phyloP scores from a whole-genome alignment of 1,140 invertebrate species.

The Glomeris maerens region DNA sequence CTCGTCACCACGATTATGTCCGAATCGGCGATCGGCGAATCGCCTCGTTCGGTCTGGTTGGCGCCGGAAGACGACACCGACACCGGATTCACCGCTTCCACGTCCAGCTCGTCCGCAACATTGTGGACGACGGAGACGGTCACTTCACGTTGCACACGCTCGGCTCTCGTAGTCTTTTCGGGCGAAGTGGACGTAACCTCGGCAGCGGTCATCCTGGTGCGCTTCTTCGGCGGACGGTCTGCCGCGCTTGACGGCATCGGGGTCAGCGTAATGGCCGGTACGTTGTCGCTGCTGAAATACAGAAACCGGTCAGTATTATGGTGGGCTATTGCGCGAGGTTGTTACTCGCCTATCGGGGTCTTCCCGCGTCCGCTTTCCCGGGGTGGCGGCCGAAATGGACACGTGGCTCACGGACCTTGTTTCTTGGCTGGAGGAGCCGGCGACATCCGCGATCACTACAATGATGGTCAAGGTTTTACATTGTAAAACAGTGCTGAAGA shows the following conservation, averaged over 20 bases:
- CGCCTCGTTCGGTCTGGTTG: constrained; percentile 10
- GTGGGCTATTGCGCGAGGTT: no score
- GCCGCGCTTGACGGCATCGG: constrained; percentile 8
- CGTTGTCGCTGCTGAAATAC: background rate
- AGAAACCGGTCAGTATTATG: background rate
- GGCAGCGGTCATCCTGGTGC: constrained; percentile 13
- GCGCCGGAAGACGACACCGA: no score
- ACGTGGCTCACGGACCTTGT: no score
- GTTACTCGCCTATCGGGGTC: no score
- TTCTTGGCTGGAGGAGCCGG: no score
- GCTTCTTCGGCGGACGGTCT: constrained; percentile 11
- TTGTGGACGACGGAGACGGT: no score
- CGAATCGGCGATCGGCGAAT: constrained; percentile 18
- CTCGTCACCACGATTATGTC: constrained; percentile 1
- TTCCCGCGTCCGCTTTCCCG: no score
- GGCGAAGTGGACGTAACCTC: background rate
- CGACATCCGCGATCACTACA: no score
- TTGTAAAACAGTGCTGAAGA: no score
- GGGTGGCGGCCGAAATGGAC: no score
- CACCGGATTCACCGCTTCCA: background rate
- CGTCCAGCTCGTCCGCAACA: constrained; percentile 4
- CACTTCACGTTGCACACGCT: background rate
- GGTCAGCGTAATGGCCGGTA: background rate
- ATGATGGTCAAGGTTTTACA: no score
- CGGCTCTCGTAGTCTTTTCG: constrained; percentile 9